Conservation (phyloP, 2,797 vertebrate genomes). For the Menidia menidia region DNA sequence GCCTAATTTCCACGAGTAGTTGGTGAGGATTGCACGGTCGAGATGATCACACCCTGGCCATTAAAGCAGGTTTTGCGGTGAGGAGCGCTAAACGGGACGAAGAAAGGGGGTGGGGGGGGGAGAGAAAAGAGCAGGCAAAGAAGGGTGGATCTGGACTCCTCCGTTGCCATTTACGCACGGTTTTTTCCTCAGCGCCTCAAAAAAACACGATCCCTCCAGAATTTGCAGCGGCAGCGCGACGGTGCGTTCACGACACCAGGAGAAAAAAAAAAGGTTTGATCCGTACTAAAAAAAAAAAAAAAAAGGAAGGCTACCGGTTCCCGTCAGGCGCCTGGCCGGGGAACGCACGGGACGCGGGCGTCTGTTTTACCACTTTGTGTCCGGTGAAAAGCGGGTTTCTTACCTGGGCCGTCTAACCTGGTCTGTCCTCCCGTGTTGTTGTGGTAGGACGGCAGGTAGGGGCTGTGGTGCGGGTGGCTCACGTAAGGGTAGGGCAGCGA, state of each 20-base stretch:
- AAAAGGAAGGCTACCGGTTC: conserved; percentile 8
- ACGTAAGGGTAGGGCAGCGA: conserved; percentile 96
- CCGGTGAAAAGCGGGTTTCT: conserved; percentile 76
- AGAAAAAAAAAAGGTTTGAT: conserved; percentile 25
- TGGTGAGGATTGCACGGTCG: conserved; percentile 67
- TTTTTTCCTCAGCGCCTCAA: conserved; percentile 36
- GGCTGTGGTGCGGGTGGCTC: conserved; percentile 97
- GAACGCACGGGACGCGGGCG: conserved; percentile 27
- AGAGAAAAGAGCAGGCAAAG: conserved; percentile 1
- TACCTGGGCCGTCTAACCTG: conserved; percentile 97
- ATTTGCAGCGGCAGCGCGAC: conserved; percentile 28
- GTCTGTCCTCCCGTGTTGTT: conserved; percentile 92
- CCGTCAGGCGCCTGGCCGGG: conserved; percentile 8
- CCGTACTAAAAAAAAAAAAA: conserved; percentile 22
- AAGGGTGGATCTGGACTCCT: conserved; percentile 41
- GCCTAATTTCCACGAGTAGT: conserved; percentile 79
- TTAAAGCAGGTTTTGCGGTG: conserved; percentile 57
- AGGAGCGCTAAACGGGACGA: conserved; percentile 47
- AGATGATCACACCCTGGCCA: conserved; percentile 73
- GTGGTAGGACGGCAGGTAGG: conserved; percentile 97
- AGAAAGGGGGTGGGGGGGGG: not conserved
- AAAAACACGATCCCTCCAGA: conserved; percentile 35
- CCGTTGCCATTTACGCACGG: conserved; percentile 60
- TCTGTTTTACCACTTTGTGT: conserved; percentile 23
- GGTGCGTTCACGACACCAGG: conserved; percentile 41